Percentiles rank a stretch among this genome's conserved stretches.
These are phyloP conservation scores for Ectemnius continuus DNA, from an alignment of 2,888 invertebrate genomes.

Conservation along the genomic window DNA sequence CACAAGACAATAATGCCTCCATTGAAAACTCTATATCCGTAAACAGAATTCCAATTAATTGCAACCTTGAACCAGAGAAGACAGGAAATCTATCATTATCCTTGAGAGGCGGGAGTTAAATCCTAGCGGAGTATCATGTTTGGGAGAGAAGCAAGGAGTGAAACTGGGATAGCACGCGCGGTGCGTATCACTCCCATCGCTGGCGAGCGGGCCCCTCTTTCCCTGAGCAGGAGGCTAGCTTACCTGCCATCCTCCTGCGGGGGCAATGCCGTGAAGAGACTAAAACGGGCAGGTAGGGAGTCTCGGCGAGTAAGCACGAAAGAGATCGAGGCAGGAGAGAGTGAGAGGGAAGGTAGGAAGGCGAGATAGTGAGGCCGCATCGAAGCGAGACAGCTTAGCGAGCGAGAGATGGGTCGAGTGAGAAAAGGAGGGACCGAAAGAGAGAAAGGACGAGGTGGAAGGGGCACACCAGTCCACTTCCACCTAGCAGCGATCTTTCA, in stretches of 20 bases:
- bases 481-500: neutral
- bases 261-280: slow-evolving; percentile 35
- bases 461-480: slow-evolving; percentile 34
- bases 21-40: too few relatives aligned
- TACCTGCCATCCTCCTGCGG: slow-evolving; percentile 55
- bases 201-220: slow-evolving; percentile 44
- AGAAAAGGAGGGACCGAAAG: slow-evolving; percentile 33
- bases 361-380: slow-evolving; percentile 31
- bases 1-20: too few relatives aligned
- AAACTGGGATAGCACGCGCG: slow-evolving; percentile 11
- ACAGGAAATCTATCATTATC: too few relatives aligned
- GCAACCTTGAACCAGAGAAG: too few relatives aligned
- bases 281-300: slow-evolving; percentile 38
- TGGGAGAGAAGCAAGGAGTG: neutral
- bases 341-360: slow-evolving; percentile 7
- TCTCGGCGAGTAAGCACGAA: slow-evolving; percentile 1
- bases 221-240: slow-evolving; percentile 43
- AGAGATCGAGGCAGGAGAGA: slow-evolving; percentile 18
- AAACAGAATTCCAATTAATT: too few relatives aligned
- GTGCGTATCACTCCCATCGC: slow-evolving; percentile 40
- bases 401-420: slow-evolving; percentile 12
- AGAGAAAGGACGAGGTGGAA: slow-evolving; percentile 32
- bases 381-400: slow-evolving; percentile 27
- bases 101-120: too few relatives aligned
- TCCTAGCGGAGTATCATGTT: too few relatives aligned